A percentile compares a stretch with the other conserved stretches of the same genome.
phyloP scores from a whole-genome alignment of 2,113 vertebrate genomes.

The Phycodurus eques region DNA sequence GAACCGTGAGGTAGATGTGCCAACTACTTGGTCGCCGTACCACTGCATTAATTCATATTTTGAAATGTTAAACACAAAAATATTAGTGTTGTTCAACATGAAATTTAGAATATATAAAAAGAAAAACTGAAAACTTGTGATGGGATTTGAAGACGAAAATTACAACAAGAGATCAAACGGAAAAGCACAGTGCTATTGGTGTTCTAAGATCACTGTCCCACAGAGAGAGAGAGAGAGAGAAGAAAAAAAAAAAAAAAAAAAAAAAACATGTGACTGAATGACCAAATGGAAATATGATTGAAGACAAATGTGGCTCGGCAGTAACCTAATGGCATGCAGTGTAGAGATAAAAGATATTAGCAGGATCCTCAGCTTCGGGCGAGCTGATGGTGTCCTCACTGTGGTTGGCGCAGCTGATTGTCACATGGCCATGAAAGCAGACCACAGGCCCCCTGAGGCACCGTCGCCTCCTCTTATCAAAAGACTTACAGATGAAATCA shows the following conservation, averaged over 20 bases:
- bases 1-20: neutral
- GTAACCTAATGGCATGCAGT: neutral
- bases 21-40: no score
- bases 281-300: neutral
- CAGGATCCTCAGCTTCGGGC: neutral
- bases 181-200: neutral
- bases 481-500: slow-evolving; percentile 26
- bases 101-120: neutral
- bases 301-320: neutral
- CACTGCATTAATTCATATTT: neutral
- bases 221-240: neutral
- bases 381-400: slow-evolving; percentile 21
- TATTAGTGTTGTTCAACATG: neutral
- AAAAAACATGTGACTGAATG: neutral
- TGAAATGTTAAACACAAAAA: neutral
- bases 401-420: slow-evolving; percentile 37
- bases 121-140: neutral
- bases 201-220: neutral
- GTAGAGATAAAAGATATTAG: neutral
- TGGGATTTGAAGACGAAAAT: neutral
- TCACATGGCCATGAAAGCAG: slow-evolving; percentile 56
- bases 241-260: no score
- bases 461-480: slow-evolving; percentile 24
- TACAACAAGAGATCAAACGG: neutral
- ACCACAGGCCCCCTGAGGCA: slow-evolving; percentile 14